Conservation (phyloP, 2,113 vertebrate species). For the Daubentonia madagascariensis region DNA sequence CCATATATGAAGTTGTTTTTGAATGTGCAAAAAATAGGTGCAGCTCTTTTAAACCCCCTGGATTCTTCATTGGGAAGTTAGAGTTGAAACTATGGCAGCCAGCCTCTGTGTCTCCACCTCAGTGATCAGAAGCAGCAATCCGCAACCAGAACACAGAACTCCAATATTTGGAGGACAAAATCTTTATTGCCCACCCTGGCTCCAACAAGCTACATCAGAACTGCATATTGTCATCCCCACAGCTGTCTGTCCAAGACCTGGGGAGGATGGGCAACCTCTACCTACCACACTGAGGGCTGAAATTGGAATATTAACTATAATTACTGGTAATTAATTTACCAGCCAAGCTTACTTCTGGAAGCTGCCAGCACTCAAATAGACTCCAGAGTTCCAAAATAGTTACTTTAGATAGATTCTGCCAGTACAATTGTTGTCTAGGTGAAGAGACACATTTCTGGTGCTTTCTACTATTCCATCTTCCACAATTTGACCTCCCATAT, state of each 20-base stretch:
- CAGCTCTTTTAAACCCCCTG: background rate
- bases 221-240: background rate
- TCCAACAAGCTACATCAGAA: background rate
- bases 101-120: background rate
- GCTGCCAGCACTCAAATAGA: background rate
- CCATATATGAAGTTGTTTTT: background rate
- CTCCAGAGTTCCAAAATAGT: background rate
- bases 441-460: too few relatives aligned
- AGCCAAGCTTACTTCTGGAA: background rate
- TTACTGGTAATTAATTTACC: background rate
- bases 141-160: background rate
- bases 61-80: background rate
- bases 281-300: background rate
- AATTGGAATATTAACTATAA: background rate
- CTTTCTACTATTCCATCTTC: background rate
- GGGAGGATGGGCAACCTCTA: background rate
- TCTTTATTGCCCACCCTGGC: background rate
- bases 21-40: background rate
- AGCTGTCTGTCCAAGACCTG: background rate
- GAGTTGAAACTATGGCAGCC: background rate
- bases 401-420: background rate
- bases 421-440: background rate
- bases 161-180: background rate
- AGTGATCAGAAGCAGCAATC: background rate
- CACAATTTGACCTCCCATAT: background rate